A percentile compares a stretch with the other conserved stretches of the same genome.
phyloP scores from a whole-genome alignment of 2,888 invertebrate species.

The Platycnemis pennipes region DNA sequence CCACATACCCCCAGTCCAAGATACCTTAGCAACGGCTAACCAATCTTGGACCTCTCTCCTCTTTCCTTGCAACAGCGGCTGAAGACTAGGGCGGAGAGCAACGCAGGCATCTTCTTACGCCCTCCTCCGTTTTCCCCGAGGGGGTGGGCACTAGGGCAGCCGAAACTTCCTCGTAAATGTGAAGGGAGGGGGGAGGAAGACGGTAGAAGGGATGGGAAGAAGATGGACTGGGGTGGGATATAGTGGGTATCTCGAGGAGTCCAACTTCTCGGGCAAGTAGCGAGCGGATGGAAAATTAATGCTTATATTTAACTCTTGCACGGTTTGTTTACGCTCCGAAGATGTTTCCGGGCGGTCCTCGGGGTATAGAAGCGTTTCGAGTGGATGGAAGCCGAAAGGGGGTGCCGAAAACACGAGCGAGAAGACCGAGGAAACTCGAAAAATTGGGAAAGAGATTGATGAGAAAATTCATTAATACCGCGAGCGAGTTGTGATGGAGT shows the following conservation, averaged over 20 bases:
- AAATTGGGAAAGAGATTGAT: not conserved
- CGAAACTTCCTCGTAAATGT: slow-evolving; percentile 42
- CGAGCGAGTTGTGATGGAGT: not conserved
- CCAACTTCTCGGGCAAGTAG: slow-evolving; percentile 30
- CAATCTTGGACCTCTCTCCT: slow-evolving; percentile 49
- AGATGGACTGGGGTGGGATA: not conserved
- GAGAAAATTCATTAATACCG: not conserved
- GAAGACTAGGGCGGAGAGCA: not conserved
- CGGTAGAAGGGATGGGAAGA: not conserved
- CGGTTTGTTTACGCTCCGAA: slow-evolving; percentile 43
- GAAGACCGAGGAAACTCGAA: not conserved
- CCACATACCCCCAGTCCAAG: not conserved
- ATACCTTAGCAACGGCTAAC: slow-evolving; percentile 58
- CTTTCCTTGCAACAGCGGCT: not conserved
- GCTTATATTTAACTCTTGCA: slow-evolving; percentile 58
- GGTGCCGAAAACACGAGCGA: not conserved
- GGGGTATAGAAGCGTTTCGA: not conserved
- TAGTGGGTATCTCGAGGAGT: not conserved
- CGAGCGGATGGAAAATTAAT: slow-evolving; percentile 42
- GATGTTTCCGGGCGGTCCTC: not conserved
- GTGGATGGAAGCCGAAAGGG: not conserved
- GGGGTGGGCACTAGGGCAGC: not conserved
- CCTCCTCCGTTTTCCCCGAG: not conserved
- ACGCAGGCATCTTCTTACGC: not conserved
- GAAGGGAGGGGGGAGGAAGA: not conserved